Evolutionary conservation across 2,797 vertebrate species (phyloP).

Genomic region (Rhinogobio ventralis): DNA sequence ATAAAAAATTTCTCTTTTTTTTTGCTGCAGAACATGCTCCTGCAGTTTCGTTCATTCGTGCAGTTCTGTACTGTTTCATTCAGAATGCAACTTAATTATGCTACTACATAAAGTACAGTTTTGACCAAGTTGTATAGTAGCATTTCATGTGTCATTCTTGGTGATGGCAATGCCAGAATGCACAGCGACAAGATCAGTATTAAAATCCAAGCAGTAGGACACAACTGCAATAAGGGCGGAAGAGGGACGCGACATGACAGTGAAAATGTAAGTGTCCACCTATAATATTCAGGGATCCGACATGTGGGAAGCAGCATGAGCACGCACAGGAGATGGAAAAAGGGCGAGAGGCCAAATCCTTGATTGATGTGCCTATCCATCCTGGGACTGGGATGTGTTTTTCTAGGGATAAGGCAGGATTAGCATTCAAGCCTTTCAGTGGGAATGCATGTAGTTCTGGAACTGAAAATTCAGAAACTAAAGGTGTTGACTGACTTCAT

Average conservation of each 20-base stretch:
- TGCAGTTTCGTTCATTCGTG: not conserved
- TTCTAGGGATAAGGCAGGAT: conserved; percentile 55
- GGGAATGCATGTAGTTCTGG: conserved; percentile 49
- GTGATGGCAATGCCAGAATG: not conserved
- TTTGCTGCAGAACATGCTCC: not conserved
- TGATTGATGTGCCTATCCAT: conserved; percentile 55
- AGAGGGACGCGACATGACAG: not conserved
- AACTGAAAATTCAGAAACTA: conserved; percentile 39
- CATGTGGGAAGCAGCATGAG: conserved; percentile 1
- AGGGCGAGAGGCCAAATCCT: conserved; percentile 14
- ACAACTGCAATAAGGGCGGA: not conserved
- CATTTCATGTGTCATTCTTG: not conserved
- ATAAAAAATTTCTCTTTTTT: not conserved
- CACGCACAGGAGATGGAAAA: not conserved
- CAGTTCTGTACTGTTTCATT: not conserved
- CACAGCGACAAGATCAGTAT: not conserved
- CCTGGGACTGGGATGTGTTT: conserved; percentile 45
- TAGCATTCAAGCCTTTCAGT: conserved; percentile 49
- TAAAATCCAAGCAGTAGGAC: not conserved
- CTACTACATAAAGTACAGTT: not conserved
- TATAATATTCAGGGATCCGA: not conserved
- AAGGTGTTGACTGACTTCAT: conserved; percentile 49
- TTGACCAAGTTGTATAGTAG: not conserved
- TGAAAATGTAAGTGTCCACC: not conserved
- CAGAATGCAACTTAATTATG: not conserved